Evolutionary conservation across 2,888 invertebrate species (phyloP), one percentile per base, ranked within the genome.

Genomic region (Scaptomyza flava): DNA sequence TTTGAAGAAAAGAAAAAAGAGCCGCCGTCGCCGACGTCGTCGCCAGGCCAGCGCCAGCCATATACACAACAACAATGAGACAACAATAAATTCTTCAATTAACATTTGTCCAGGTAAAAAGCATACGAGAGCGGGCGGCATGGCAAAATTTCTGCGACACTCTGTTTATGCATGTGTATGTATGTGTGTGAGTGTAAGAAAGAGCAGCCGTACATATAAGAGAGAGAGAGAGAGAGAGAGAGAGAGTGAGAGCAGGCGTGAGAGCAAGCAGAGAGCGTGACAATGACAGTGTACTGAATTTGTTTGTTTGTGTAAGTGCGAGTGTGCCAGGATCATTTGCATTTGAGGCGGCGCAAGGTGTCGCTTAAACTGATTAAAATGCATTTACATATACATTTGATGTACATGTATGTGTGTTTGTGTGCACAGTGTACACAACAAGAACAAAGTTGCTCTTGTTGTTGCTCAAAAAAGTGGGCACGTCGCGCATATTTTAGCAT

Each of bases 81-180:
- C 78, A 86, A 88, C 87, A 84, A 84, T 88, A 88, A 88, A 84
- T 88, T 84, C 88, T 84, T 84, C 88, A 88, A 84, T 86, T 88
- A 84, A 84, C 88, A 87, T 87, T 84, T 86, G 73, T 85, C 71
- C 83, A 84, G 88, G 88, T 84, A 84, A 88, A 70, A 81, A 83
- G 76, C 72, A 68, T 69, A 59, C 41, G 81, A 46, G 58, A 66
- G 66, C 65, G 48, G 60, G 62, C 63, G 77, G 74, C 74, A 68
- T 61, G 72, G 62, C 77, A 64, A 73, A 77, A 76, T 67, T 75
- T 53, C 70, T 57, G 43, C 58, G 45, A n/a, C 14, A 36, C 38
- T 33, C 9, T 54, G 23, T 23, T 23, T 23, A 23, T 23, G 23
- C 23, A 23, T 23, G n/a, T 61, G 8, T 33, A 11, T 50, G 42